Conservation (phyloP, 1,140 invertebrate species). For the Lutraria rhynchaena region DNA sequence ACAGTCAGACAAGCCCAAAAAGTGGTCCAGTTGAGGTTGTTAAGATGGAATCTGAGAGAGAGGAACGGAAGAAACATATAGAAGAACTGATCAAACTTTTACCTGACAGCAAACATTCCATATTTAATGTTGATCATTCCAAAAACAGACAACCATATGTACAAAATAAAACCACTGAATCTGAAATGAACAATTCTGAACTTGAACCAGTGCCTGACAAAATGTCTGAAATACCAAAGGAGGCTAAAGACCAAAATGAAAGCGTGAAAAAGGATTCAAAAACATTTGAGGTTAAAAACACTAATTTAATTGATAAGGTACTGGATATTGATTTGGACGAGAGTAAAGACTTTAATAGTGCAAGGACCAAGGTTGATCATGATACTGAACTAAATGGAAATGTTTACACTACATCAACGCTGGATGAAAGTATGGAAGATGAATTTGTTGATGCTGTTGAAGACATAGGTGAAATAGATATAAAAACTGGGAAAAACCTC, state of each 20-base stretch:
- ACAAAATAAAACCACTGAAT: too few relatives aligned
- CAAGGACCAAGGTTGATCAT: not conserved
- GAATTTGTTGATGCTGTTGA: conserved; percentile 23
- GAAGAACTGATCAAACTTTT: conserved; percentile 60
- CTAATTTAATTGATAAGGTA: too few relatives aligned
- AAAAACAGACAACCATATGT: too few relatives aligned
- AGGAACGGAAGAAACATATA: conserved; percentile 52
- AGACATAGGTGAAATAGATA: not conserved
- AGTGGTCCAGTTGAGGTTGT: conserved; percentile 18
- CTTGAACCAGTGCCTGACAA: too few relatives aligned
- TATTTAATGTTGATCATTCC: conserved; percentile 47
- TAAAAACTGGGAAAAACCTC: not conserved
- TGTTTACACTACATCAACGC: not conserved
- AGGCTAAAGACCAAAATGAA: too few relatives aligned
- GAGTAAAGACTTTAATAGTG: conserved; percentile 3
- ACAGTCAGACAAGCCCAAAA: conserved; percentile 6
- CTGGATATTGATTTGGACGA: not conserved
- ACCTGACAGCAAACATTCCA: conserved; percentile 59
- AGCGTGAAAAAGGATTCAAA: too few relatives aligned
- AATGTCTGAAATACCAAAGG: too few relatives aligned
- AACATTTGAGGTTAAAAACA: too few relatives aligned
- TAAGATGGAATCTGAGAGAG: conserved; percentile 29
- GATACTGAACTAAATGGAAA: conserved; percentile 1
- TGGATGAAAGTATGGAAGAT: conserved; percentile 33
- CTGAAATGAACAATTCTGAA: too few relatives aligned